Base-by-base conservation (phyloP, 2,797 vertebrate genomes). In the Poeciliopsis gracilis region DNA sequence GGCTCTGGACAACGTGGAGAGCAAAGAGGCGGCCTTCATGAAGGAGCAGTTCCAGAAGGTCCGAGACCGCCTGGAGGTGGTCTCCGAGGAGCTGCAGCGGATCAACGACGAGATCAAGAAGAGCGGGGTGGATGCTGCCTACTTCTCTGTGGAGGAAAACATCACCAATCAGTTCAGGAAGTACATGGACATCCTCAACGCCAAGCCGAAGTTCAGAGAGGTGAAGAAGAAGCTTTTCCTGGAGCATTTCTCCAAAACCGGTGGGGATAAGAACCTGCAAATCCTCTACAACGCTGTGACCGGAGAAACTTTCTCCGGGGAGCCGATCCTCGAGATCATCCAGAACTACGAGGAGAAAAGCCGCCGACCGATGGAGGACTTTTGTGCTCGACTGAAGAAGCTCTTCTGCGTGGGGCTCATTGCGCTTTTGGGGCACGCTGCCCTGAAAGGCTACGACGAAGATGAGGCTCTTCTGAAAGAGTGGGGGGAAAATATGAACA, bases 1-100 rank as follows among this genome's bases (percentile, higher is more conserved):
- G 51, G 94, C 92, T 15, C 84, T 96, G 74, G 95, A 96, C 88
- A 96, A 96, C 0, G 94, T 96, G 66, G 95, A 96, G 47, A 96
- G 95, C 91, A 95, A 95, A 83, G 95, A 96, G 85, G 95, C 95
- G 0, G 71, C 20, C 1, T 96, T 88, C 91, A 96, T 96, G 95
- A 96, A 94, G 84, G 92, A 96, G 63, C 96, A 96, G 83, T 97
- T 96, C 75, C 95, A 96, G 90, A 95, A 93, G 82, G 96, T 97
- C 30, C 91, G 95, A 0, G 93, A 96, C 0, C 94, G 91, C 0
- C 93, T 97, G 81, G 95, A 97, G 28, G 93, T 88, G 0, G 77
- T 93, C 30, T 95, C 95, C 0, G 95, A 96, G 86, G 94, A 96
- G 85, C 75, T 95, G 18, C 90, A 93, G 82, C 86, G 74, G 45